A percentile compares a stretch with the other conserved stretches of the same genome.
Evolutionary conservation across 53 echinoderm and acorn worm genomes (phyloP).

Genomic region (Echinarachnius parma): DNA sequence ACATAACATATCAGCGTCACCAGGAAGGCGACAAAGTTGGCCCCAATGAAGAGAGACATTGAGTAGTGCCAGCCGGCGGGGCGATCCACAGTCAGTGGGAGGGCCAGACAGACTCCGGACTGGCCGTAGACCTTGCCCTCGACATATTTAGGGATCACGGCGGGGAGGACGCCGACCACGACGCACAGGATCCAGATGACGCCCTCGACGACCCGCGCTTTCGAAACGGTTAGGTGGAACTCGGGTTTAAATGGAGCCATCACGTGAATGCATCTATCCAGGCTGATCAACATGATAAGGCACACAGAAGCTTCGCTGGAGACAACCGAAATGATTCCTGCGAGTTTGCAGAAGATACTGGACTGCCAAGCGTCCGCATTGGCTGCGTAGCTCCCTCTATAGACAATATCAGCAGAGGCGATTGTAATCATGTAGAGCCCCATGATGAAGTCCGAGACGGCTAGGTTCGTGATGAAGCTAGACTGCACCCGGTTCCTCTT

Average conservation of each 20-base stretch:
- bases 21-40: slow-evolving; percentile 48
- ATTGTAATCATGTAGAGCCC: slow-evolving; percentile 62
- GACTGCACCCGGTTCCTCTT: slow-evolving; percentile 31
- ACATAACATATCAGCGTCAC: slow-evolving; percentile 45
- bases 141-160: slow-evolving; percentile 24
- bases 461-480: slow-evolving; percentile 56
- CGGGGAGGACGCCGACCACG: slow-evolving; percentile 25
- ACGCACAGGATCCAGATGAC: slow-evolving; percentile 28
- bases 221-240: slow-evolving; percentile 13
- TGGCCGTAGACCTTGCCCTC: slow-evolving; percentile 45
- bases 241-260: slow-evolving; percentile 44
- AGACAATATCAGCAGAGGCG: slow-evolving; percentile 48
- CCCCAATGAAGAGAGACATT: slow-evolving; percentile 30
- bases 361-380: slow-evolving; percentile 45
- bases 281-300: slow-evolving; percentile 41
- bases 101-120: slow-evolving; percentile 56
- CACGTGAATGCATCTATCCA: slow-evolving; percentile 56
- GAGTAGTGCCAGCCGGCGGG: slow-evolving; percentile 54
- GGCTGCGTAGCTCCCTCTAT: slow-evolving; percentile 35
- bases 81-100: slow-evolving; percentile 37
- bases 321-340: slow-evolving; percentile 44
- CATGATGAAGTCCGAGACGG: slow-evolving; percentile 60
- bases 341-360: slow-evolving; percentile 42
- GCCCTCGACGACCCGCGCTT: slow-evolving; percentile 3
- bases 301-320: slow-evolving; percentile 66